Conservation (phyloP, 37 sponge, comb jelly and placozoan species). For the Diacarnus erythraeanus region DNA sequence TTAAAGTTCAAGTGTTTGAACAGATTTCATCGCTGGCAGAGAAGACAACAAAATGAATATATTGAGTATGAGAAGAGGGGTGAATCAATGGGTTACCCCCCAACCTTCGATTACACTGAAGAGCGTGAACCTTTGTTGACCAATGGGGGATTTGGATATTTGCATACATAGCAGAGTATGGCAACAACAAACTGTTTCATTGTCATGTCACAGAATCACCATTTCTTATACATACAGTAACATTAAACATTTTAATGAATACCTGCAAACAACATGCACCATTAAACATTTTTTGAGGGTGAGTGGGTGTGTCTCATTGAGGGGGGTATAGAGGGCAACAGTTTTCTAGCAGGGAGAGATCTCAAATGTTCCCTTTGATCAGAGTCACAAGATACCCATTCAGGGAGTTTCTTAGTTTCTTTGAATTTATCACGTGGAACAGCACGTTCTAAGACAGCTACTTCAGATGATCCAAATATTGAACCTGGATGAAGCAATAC, state of each 20-base stretch:
- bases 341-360: conserved; percentile 28
- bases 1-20: background rate
- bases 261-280: background rate
- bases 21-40: background rate
- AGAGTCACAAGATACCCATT: conserved; percentile 83
- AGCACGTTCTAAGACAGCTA: conserved; percentile 69
- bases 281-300: background rate
- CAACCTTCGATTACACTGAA: background rate
- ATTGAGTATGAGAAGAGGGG: background rate
- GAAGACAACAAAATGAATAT: background rate
- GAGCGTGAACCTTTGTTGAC: background rate
- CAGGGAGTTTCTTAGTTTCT: conserved; percentile 66
- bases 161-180: no score
- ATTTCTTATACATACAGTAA: background rate
- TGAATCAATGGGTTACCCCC: background rate
- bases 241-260: background rate
- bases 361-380: conserved; percentile 47
- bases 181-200: no score
- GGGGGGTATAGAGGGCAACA: conserved; percentile 37
- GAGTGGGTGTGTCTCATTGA: background rate
- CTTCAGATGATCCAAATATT: conserved; percentile 72
- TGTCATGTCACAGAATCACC: background rate
- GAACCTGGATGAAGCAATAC: no score
- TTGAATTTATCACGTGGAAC: conserved; percentile 62
- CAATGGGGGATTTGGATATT: background rate